phyloP scores from a whole-genome alignment of 2,888 invertebrate species.

The Exocentrus adspersus region DNA sequence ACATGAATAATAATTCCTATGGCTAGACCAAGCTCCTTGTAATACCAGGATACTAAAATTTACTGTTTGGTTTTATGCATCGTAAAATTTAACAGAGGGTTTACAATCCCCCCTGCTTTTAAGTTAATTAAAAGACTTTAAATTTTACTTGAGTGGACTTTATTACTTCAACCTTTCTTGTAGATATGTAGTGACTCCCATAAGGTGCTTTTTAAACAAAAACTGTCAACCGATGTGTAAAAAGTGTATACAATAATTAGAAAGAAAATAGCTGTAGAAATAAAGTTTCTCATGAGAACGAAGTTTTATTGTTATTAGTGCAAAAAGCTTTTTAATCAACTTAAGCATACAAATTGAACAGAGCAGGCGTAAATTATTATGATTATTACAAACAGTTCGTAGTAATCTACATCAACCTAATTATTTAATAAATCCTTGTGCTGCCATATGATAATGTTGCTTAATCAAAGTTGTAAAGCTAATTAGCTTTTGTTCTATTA shows the following conservation, averaged over 20 bases:
- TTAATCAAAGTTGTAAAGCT: not conserved
- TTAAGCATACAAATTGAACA: too few species aligned
- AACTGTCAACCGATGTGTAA: too few species aligned
- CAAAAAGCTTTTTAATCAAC: too few species aligned
- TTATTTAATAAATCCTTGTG: not conserved
- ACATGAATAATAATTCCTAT: not conserved
- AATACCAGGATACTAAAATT: not conserved
- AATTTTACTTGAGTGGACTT: not conserved
- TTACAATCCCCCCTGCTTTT: not conserved
- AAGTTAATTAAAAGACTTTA: conserved; percentile 4
- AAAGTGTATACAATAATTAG: too few species aligned
- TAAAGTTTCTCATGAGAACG: too few species aligned
- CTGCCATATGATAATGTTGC: not conserved
- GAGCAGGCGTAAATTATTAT: too few species aligned
- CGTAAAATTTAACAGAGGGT: conserved; percentile 5
- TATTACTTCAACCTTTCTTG: not conserved
- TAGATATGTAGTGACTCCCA: too few species aligned
- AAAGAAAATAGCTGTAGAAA: too few species aligned
- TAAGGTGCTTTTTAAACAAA: too few species aligned
- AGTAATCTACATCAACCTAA: not conserved
- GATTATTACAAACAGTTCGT: not conserved
- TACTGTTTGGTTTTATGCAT: conserved; percentile 4
- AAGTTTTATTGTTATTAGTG: too few species aligned
- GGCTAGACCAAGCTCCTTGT: not conserved
- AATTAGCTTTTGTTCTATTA: conserved; percentile 3